Conservation (phyloP, 2,888 invertebrate genomes). For the Synergus gifuensis region DNA sequence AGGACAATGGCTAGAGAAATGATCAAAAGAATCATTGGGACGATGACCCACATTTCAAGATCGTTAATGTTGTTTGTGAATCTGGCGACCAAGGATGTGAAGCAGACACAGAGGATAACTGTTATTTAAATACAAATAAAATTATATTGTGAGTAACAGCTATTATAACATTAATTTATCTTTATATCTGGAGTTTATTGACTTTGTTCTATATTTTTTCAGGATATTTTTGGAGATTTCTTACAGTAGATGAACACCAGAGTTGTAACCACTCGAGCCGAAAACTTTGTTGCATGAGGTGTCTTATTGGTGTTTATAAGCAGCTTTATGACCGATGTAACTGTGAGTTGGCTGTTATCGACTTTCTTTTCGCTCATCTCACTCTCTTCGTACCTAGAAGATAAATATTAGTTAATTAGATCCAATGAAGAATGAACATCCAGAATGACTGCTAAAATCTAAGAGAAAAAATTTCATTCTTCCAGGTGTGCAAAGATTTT, state of each 20-base stretch:
- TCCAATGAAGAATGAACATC: too few relatives aligned
- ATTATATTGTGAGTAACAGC: not conserved
- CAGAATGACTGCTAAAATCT: too few relatives aligned
- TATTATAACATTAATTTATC: not conserved
- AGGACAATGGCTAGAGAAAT: constrained; percentile 58
- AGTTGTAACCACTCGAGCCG: constrained; percentile 76
- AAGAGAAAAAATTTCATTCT: too few relatives aligned
- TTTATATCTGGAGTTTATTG: not conserved
- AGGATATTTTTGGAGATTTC: constrained; percentile 47
- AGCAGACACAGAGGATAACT: constrained; percentile 62
- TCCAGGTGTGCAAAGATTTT: too few relatives aligned
- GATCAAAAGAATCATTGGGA: constrained; percentile 54
- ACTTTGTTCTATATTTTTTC: not conserved
- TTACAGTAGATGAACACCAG: constrained; percentile 78
- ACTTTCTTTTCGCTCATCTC: constrained; percentile 73
- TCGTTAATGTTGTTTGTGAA: constrained; percentile 56
- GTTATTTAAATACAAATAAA: constrained; percentile 42
- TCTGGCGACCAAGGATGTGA: constrained; percentile 56
- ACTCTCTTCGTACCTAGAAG: constrained; percentile 75
- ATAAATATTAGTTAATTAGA: constrained; percentile 11
- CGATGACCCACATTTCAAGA: constrained; percentile 55
- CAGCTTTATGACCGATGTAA: constrained; percentile 67
- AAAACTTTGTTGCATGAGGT: constrained; percentile 76
- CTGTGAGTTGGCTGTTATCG: constrained; percentile 67
- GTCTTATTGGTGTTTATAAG: constrained; percentile 77